Base-by-base conservation (phyloP, 2,888 invertebrate genomes). In the Leucozona laternaria region DNA sequence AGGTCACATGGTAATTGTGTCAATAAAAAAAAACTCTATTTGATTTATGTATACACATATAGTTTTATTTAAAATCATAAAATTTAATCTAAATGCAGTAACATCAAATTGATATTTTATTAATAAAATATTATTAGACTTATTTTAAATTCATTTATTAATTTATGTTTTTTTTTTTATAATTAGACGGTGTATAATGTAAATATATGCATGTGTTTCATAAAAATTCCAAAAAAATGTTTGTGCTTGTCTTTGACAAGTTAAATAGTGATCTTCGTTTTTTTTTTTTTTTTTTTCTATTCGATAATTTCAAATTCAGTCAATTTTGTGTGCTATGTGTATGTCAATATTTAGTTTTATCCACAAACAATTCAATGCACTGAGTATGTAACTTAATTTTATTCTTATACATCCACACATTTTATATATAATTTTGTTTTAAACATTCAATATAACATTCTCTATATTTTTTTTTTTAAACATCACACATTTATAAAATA, bases 251-350 rank as follows among this genome's bases (percentile, higher is more conserved):
- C 64, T 72, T n/a, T 15, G 64, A 28, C 50, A 55, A 66, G 31
- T 62, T 77, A 81, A 80, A 80, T 77, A 80, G 58, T 77, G 31
- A 31, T 31, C 31, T 64, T 40, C 10, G 5, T 40, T 13, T 40
- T 37, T 40, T 5, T 5, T 40, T 40, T 40, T 40, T 13, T 40
- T n/a, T 43, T 43, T 58, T 68, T 66, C 48, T 60, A 40, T 60
- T 71, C 34, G 76, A 76, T 84, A 77, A 77, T 76, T 80, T 81
- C 53, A 68, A 81, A 71, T 86, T 86, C 86, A 86, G 86, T 86
- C 86, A 75, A 79, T 79, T 79, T 78, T 78, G 70, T 82, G 50
- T 62, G 8, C 8, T n/a, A 17, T 43, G 17, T 17, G 45, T 68
- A 48, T 66, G 31, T 48, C 34, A 43, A 40, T 20, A 48, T 48